Conservation (phyloP, 2,888 invertebrate genomes). For the Malthinus seriepunctatus region DNA sequence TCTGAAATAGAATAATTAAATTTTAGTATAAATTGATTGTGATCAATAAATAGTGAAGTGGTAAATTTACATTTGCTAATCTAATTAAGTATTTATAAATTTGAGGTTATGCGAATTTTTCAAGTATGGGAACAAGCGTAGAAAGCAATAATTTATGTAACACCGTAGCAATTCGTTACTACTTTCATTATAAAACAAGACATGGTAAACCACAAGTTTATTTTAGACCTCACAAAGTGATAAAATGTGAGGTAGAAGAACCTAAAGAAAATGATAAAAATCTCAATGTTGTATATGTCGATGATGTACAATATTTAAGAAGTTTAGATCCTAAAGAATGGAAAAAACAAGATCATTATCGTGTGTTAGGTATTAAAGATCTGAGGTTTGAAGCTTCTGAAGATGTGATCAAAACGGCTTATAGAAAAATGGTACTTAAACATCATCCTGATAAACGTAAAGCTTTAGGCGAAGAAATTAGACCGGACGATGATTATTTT, state of each 20-base stretch:
- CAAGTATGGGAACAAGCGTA: constrained; percentile 49
- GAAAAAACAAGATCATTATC: constrained; percentile 98
- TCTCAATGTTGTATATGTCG: constrained; percentile 60
- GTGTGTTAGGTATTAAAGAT: constrained; percentile 87
- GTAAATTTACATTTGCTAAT: not conserved
- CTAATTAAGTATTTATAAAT: not conserved
- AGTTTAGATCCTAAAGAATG: constrained; percentile 94
- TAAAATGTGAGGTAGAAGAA: constrained; percentile 44
- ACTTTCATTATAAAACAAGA: constrained; percentile 46
- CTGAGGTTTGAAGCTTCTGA: constrained; percentile 85
- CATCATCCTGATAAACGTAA: constrained; percentile 99
- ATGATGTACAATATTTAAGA: constrained; percentile 80
- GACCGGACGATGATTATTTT: constrained; percentile 94
- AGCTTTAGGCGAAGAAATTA: constrained; percentile 84
- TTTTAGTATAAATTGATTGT: too few relatives aligned
- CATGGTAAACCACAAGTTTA: constrained; percentile 43
- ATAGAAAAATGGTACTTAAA: constrained; percentile 85
- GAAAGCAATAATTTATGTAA: constrained; percentile 41
- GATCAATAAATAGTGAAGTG: too few relatives aligned
- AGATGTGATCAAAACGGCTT: constrained; percentile 92
- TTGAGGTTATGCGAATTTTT: constrained; percentile 31
- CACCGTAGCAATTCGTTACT: constrained; percentile 49
- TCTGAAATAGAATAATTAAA: too few relatives aligned
- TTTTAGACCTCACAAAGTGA: constrained; percentile 48
- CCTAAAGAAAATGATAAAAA: constrained; percentile 41